Evolutionary conservation across 2,888 invertebrate species (phyloP).

Genomic region (Suillia variegata): DNA sequence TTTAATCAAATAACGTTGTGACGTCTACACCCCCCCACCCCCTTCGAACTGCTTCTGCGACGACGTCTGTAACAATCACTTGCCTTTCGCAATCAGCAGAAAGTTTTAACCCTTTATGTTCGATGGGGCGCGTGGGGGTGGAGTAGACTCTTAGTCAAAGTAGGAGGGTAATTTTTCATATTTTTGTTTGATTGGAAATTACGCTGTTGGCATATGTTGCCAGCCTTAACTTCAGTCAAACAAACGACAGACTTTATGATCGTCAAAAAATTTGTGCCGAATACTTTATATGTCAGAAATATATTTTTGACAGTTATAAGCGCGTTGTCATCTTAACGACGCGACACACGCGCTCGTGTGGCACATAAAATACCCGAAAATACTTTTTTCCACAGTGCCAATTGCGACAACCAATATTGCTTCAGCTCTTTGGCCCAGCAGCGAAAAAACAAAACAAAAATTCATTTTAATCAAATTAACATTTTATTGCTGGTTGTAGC

Average conservation of each 20-base stretch:
- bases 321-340: neutral
- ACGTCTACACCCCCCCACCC: neutral
- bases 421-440: neutral
- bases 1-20: neutral
- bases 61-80: neutral
- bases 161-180: neutral
- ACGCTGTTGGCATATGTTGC: neutral
- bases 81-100: neutral
- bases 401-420: neutral
- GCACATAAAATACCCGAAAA: neutral
- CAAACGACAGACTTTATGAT: neutral
- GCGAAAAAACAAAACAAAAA: no score
- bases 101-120: conserved; percentile 1
- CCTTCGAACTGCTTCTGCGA: neutral
- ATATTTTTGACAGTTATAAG: conserved; percentile 1
- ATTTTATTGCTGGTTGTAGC: neutral
- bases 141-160: no score
- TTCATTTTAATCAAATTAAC: neutral
- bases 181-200: conserved; percentile 1
- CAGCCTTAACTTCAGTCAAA: neutral
- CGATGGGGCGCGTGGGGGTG: neutral
- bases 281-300: no score
- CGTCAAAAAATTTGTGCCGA: neutral
- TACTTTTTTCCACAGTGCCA: no score
- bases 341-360: neutral